phyloP scores from a whole-genome alignment of 2,888 invertebrate species.

The Campopleginae sp. region DNA sequence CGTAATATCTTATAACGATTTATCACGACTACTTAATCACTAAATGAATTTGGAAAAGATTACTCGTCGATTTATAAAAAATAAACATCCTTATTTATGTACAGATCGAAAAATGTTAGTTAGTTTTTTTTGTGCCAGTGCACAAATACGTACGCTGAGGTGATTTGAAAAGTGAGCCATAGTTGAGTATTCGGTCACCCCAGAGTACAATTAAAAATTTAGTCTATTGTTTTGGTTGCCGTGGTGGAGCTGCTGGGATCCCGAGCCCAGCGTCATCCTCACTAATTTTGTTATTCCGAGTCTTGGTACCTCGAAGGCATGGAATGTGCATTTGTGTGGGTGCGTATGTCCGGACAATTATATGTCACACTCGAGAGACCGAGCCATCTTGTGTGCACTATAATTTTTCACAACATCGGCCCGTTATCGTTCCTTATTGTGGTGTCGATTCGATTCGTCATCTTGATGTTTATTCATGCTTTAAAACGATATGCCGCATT shows the following conservation, averaged over 20 bases:
- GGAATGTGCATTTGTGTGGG: conserved; percentile 38
- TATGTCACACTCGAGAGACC: conserved; percentile 25
- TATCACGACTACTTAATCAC: neutral
- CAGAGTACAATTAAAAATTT: conserved; percentile 75
- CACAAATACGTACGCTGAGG: neutral
- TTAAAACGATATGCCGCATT: neutral
- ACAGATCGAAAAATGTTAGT: conserved; percentile 15
- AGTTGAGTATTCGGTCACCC: conserved; percentile 53
- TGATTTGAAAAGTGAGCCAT: conserved; percentile 28
- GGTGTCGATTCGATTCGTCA: neutral
- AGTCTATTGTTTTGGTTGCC: conserved; percentile 44
- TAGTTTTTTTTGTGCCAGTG: neutral
- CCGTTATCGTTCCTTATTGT: neutral
- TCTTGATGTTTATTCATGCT: neutral
- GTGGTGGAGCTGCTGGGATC: conserved; percentile 48
- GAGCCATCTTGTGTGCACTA: conserved; percentile 31
- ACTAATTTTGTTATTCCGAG: conserved; percentile 76
- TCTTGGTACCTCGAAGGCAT: conserved; percentile 68
- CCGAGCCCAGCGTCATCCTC: conserved; percentile 63
- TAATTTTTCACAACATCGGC: neutral
- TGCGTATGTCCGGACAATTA: neutral
- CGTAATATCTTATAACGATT: neutral
- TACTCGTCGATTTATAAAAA: conserved; percentile 22
- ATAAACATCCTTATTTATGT: conserved; percentile 17
- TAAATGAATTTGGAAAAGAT: neutral